A percentile compares a stretch with the other conserved stretches of the same genome.
Conservation (phyloP, 2,888 invertebrate species). For the Rhopalosiphum nymphaeae region DNA sequence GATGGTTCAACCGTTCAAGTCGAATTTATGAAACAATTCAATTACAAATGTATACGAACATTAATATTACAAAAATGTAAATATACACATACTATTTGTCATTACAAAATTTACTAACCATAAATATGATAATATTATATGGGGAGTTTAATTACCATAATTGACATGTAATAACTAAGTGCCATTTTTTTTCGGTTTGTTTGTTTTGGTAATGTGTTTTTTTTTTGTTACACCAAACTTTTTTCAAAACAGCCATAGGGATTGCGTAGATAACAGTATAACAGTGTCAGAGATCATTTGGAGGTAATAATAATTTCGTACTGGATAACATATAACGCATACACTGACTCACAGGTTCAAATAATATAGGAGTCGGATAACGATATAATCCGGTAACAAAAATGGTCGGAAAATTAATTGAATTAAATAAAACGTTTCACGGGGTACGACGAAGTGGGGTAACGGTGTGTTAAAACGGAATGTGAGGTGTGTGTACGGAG, state of each 20-base stretch:
- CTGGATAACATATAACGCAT: background rate
- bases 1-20: background rate
- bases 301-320: background rate
- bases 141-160: background rate
- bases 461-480: background rate
- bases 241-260: background rate
- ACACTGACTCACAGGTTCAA: background rate
- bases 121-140: background rate
- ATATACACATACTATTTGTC: background rate
- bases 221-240: background rate
- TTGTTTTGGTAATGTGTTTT: background rate
- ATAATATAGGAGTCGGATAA: background rate
- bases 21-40: background rate
- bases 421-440: conserved; percentile 54
- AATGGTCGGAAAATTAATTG: conserved; percentile 50
- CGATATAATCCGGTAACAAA: conserved; percentile 13
- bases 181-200: background rate
- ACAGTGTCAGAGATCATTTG: background rate
- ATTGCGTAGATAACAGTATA: background rate
- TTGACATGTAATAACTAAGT: background rate
- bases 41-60: background rate
- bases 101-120: background rate
- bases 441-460: background rate
- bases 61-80: background rate
- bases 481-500: background rate